Evolutionary conservation across 2,113 vertebrate genomes (phyloP), one percentile per base, ranked within the genome.

Genomic region (Leucopternis melanops): DNA sequence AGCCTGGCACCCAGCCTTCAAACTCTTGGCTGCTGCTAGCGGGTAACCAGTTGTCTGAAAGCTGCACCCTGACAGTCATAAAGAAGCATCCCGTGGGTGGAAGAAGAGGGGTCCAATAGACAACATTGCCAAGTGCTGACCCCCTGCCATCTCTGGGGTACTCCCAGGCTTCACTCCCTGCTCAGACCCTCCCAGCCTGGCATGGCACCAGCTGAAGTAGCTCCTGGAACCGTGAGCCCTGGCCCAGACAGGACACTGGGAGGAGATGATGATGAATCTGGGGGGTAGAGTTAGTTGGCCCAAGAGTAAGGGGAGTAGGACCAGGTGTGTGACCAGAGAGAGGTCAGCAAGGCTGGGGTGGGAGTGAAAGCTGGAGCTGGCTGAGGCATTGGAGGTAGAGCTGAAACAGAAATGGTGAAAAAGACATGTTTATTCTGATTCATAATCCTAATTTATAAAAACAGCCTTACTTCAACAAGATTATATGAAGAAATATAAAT

Each of bases 171-270:
- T 67, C 38, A 7, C 36, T 77, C 25, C 34, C 27, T 3, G 1
- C 29, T 63, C 29, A 31, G 31, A 66, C 11, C 14, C 19, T 91
- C 27, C 45, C 63, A 86, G 54, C 34, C 63, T 70, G 50, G 11
- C 44, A 5, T 25, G 21, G 42, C 67, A 88, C 12, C 22, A 45
- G 27, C 23, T 45, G 73, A 42, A 42, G 22, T 15, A 55, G 38
- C 12, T 16, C 4, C 4, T 3, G 55, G 36, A 49, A 23, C 3
- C 0, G 5, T n/a, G 47, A 85, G 55, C 47, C 66, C 32, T 71
- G 57, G 20, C 16, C 63, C 10, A 4, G 34, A 32, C 36, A 69
- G 80, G 67, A 36, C 11, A 4, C 34, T 72, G 49, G 29, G 26
- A 90, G 57, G n/a, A 79, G 32, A n/a, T 50, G 42, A 10, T 40